A percentile compares a stretch with the other conserved stretches of the same genome.
Evolutionary conservation across 2,888 invertebrate species (phyloP).

Genomic region (Melangyna quadrimaculata): DNA sequence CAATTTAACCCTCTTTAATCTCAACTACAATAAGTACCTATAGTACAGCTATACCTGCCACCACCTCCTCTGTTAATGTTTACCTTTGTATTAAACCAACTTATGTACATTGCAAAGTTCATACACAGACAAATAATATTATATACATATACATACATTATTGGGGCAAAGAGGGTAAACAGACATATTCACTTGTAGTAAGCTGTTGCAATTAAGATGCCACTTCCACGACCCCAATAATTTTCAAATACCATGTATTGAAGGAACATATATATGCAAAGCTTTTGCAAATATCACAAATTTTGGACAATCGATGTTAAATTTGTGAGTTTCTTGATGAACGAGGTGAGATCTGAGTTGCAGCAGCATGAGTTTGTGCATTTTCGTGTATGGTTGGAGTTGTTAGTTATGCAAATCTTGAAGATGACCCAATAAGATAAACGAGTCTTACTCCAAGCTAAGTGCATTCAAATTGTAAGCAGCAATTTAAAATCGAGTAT

Average conservation of each 20-base stretch:
- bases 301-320: conserved; percentile 37
- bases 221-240: conserved; percentile 65
- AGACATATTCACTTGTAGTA: conserved; percentile 20
- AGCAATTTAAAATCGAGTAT: not conserved
- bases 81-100: conserved; percentile 53
- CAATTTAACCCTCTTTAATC: conserved; percentile 7
- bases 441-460: conserved; percentile 17
- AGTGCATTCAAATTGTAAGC: conserved; percentile 16
- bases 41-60: not conserved
- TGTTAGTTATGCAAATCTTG: conserved; percentile 44
- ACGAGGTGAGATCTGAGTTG: conserved; percentile 16
- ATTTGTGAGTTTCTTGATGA: conserved; percentile 22
- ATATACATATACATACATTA: not conserved
- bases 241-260: conserved; percentile 15
- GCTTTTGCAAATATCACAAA: conserved; percentile 37
- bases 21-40: too few species aligned
- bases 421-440: conserved; percentile 31
- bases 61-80: conserved; percentile 24
- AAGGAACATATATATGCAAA: conserved; percentile 18
- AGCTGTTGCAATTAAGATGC: conserved; percentile 60
- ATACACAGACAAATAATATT: not conserved
- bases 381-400: not conserved
- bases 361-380: not conserved
- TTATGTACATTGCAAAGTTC: conserved; percentile 31
- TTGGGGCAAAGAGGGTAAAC: conserved; percentile 12